Conservation (phyloP, 2,888 invertebrate genomes). For the Tachystola acroxantha region DNA sequence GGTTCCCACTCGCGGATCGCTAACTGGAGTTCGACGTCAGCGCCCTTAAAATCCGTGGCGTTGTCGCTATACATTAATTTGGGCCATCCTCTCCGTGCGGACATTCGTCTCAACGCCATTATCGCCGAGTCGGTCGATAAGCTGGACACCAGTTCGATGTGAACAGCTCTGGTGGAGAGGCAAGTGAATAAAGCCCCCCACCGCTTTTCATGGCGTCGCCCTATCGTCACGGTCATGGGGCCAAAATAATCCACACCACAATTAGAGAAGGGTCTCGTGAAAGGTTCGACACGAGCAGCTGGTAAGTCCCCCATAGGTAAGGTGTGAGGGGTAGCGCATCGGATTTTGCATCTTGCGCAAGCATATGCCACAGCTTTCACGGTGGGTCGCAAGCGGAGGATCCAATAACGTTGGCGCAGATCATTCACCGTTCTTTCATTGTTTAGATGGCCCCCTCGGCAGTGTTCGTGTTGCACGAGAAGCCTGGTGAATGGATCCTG, state of each 20-base stretch:
- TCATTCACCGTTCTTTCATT: slow-evolving; percentile 14
- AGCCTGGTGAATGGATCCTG: slow-evolving; percentile 6
- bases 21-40: background rate
- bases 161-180: slow-evolving; percentile 1
- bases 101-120: slow-evolving; percentile 1
- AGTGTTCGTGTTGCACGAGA: background rate
- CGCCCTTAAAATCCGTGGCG: background rate
- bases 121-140: background rate
- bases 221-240: slow-evolving; percentile 13
- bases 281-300: slow-evolving; percentile 6
- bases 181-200: slow-evolving; percentile 14
- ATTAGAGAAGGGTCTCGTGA: slow-evolving; percentile 10
- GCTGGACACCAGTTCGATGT: background rate
- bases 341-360: slow-evolving; percentile 14
- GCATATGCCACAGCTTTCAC: slow-evolving; percentile 6
- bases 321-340: slow-evolving; percentile 6
- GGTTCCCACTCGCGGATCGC: background rate
- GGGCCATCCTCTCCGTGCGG: slow-evolving; percentile 1
- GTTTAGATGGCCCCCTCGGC: no score
- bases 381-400: slow-evolving; percentile 14
- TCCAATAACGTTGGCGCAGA: slow-evolving; percentile 20
- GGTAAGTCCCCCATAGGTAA: slow-evolving; percentile 16
- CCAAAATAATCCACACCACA: slow-evolving; percentile 17
- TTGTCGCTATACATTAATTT: slow-evolving; percentile 1
- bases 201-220: slow-evolving; percentile 10